Conservation (phyloP, 1,140 invertebrate genomes). For the Platorchestia sp. region DNA sequence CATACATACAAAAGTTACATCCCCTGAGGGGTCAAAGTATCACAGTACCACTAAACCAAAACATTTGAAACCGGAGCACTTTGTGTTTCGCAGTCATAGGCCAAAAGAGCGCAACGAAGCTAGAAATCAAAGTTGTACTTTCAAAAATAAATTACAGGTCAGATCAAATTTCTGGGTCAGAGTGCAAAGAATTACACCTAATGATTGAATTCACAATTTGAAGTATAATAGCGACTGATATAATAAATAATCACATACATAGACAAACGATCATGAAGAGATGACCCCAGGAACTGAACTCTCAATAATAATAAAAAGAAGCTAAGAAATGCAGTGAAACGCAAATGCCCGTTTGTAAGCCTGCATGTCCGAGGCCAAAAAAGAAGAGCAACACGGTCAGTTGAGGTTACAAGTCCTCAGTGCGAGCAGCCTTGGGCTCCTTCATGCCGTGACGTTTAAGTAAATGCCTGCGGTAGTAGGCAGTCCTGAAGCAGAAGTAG, state of each 20-base stretch:
- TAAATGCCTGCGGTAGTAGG: background rate
- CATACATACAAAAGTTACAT: too few relatives aligned
- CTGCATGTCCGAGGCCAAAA: background rate
- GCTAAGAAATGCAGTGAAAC: background rate
- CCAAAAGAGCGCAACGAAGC: background rate
- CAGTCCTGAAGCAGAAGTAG: slow-evolving; percentile 11
- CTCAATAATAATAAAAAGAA: background rate
- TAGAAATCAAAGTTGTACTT: background rate
- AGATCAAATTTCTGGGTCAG: background rate
- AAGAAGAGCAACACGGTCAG: background rate
- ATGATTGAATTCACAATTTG: background rate
- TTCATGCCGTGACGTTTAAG: background rate
- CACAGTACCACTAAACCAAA: too few relatives aligned
- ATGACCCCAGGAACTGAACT: background rate
- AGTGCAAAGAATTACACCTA: background rate
- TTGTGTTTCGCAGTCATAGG: too few relatives aligned
- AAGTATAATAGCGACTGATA: too few relatives aligned
- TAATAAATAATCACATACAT: background rate
- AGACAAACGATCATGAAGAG: background rate
- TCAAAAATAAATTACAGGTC: background rate
- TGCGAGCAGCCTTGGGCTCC: background rate
- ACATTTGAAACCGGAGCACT: too few relatives aligned
- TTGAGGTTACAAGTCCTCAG: background rate
- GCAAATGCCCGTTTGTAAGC: background rate
- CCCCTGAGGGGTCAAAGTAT: too few relatives aligned